These are phyloP conservation scores for Aspidiotus destructor DNA, from an alignment of 2,888 invertebrate genomes.

Conservation along the genomic window DNA sequence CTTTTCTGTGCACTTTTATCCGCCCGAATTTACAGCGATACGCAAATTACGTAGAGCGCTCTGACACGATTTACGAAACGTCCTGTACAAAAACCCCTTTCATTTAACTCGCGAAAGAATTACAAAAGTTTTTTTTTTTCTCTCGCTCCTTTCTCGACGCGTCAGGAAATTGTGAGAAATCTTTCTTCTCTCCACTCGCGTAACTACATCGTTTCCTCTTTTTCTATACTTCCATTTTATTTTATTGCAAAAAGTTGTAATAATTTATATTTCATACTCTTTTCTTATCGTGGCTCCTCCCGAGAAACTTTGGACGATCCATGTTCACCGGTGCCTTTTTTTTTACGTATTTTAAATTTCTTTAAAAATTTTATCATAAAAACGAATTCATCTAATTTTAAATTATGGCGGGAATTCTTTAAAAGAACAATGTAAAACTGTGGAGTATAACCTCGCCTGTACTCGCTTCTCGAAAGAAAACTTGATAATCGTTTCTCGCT, in stretches of 20 bases:
- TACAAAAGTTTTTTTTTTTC: constrained; percentile 26
- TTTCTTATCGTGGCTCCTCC: constrained; percentile 27
- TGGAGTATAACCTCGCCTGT: too few relatives aligned
- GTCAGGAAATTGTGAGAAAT: constrained; percentile 17
- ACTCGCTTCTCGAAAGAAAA: too few relatives aligned
- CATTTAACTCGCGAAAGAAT: constrained; percentile 26
- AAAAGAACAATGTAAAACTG: too few relatives aligned
- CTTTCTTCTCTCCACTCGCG: constrained; percentile 5
- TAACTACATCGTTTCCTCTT: background rate
- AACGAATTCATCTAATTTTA: constrained; percentile 18
- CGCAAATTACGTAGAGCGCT: too few relatives aligned
- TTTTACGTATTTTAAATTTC: constrained; percentile 13
- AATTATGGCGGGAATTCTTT: too few relatives aligned
- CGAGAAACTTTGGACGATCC: constrained; percentile 23
- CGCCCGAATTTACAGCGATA: too few relatives aligned
- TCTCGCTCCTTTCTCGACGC: background rate
- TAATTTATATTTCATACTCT: constrained; percentile 32
- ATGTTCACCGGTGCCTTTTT: constrained; percentile 24
- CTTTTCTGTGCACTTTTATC: too few relatives aligned
- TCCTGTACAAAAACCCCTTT: constrained; percentile 23
- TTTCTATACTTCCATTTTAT: constrained; percentile 21
- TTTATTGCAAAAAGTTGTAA: constrained; percentile 30
- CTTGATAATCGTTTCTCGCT: too few relatives aligned
- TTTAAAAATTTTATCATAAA: constrained; percentile 22
- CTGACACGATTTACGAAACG: constrained; percentile 13